Percentiles rank a stretch among this genome's conserved stretches.
Evolutionary conservation across 2,113 vertebrate species (phyloP).

Genomic region (Gadus macrocephalus): DNA sequence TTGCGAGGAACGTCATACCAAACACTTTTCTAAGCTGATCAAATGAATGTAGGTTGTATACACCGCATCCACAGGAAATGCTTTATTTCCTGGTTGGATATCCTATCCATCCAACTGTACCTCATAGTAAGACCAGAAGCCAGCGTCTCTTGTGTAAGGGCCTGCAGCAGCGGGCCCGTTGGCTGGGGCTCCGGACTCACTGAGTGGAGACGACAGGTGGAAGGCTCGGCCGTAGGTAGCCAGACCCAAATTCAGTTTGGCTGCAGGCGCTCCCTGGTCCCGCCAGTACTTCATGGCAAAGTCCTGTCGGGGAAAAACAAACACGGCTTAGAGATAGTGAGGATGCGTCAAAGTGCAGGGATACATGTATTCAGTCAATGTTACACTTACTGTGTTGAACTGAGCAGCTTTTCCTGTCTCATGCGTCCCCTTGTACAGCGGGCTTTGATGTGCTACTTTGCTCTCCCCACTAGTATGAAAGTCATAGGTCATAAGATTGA

Average conservation of each 20-base stretch:
- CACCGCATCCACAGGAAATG: no score
- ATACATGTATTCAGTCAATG: no score
- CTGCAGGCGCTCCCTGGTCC: conserved; percentile 63
- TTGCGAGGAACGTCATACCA: no score
- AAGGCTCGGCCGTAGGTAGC: conserved; percentile 76
- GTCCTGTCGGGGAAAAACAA: conserved; percentile 51
- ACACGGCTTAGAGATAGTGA: no score
- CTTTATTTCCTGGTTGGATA: no score
- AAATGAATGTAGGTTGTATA: no score
- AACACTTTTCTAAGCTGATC: no score
- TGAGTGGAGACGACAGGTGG: conserved; percentile 47
- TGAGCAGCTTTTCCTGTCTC: conserved; percentile 45
- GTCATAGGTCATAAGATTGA: conserved; percentile 81
- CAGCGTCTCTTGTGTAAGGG: conserved; percentile 67
- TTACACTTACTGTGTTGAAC: conserved; percentile 66
- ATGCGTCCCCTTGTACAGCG: conserved; percentile 63
- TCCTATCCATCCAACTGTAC: conserved; percentile 40
- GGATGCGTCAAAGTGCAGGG: no score
- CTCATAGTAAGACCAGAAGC: conserved; percentile 80
- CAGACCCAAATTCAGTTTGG: conserved; percentile 79
- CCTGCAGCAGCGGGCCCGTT: conserved; percentile 66
- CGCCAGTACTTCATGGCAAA: conserved; percentile 74
- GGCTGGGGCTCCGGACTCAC: conserved; percentile 51
- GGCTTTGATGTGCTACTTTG: conserved; percentile 74
- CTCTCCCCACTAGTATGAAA: conserved; percentile 72